Conservation (phyloP, 2,797 vertebrate genomes). For the Malurus splendens region DNA sequence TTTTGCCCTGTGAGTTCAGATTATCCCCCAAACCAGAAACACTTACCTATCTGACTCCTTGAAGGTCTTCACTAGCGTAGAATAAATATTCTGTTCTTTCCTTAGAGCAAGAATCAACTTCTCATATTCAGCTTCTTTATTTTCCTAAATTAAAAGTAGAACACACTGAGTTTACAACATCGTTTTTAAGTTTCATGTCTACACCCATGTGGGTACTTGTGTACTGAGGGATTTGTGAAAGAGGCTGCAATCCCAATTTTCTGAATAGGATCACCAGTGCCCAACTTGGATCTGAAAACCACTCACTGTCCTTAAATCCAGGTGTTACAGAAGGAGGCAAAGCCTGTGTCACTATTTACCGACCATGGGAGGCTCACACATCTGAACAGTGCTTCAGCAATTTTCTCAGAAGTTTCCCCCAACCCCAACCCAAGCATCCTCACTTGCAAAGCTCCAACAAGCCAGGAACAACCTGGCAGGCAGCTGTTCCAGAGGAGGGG, state of each 20-base stretch:
- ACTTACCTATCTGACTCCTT: conserved; percentile 87
- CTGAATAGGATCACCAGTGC: not conserved
- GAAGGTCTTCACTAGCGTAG: conserved; percentile 82
- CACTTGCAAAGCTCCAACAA: not conserved
- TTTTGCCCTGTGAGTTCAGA: not conserved
- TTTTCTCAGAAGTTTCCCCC: not conserved
- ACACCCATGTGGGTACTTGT: not conserved
- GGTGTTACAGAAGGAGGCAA: not conserved
- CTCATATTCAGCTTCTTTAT: conserved; percentile 75
- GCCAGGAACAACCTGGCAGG: not conserved
- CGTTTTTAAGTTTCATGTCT: not conserved
- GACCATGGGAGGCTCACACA: not conserved
- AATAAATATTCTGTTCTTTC: conserved; percentile 87
- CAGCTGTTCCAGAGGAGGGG: not conserved
- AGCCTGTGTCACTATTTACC: not conserved
- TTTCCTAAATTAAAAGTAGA: conserved; percentile 61
- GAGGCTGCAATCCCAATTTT: conserved; percentile 3
- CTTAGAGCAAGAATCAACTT: conserved; percentile 82
- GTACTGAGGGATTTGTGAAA: not conserved
- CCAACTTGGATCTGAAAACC: not conserved
- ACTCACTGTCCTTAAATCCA: not conserved
- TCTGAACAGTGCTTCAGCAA: not conserved
- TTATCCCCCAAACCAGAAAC: not conserved
- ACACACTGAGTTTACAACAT: not conserved
- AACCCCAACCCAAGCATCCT: not conserved